These are phyloP conservation scores for Lepisosteus osseus DNA, from an alignment of 2,113 vertebrate species.

Conservation along the genomic window DNA sequence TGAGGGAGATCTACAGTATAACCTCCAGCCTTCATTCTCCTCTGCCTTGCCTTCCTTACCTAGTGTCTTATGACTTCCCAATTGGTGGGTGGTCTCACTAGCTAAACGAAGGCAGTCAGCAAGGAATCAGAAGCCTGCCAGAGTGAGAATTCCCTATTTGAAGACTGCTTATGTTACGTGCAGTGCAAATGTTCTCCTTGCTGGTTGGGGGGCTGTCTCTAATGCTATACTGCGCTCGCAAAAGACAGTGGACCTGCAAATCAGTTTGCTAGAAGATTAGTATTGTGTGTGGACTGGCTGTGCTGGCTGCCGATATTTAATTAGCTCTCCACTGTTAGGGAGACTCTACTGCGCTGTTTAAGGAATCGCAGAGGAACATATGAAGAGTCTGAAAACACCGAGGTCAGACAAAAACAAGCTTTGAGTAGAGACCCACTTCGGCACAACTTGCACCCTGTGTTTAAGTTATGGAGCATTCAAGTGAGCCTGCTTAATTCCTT, in stretches of 20 bases:
- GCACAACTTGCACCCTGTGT: too few species aligned
- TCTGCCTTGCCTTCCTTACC: slow-evolving; percentile 49
- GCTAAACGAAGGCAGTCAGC: slow-evolving; percentile 41
- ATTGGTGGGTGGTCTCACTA: slow-evolving; percentile 59
- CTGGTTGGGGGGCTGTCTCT: not conserved
- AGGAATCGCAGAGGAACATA: not conserved
- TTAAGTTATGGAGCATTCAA: too few species aligned
- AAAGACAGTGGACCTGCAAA: not conserved
- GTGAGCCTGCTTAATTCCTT: too few species aligned
- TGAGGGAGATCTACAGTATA: slow-evolving; percentile 3
- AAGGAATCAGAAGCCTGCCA: slow-evolving; percentile 49
- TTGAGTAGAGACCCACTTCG: too few species aligned
- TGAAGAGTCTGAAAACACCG: not conserved
- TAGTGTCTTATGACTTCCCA: slow-evolving; percentile 55
- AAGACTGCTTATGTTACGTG: slow-evolving; percentile 17
- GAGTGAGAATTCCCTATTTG: slow-evolving; percentile 40
- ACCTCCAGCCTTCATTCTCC: slow-evolving; percentile 28
- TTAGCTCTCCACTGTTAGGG: not conserved
- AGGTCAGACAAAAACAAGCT: too few species aligned
- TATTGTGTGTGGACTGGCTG: not conserved
- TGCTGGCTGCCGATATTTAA: not conserved
- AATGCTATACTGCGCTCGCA: not conserved
- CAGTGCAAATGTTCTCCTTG: not conserved
- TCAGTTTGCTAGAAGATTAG: not conserved
- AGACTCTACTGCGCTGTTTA: not conserved